phyloP scores from a whole-genome alignment of 2,888 invertebrate species.

The Agonopterix subpropinquella region DNA sequence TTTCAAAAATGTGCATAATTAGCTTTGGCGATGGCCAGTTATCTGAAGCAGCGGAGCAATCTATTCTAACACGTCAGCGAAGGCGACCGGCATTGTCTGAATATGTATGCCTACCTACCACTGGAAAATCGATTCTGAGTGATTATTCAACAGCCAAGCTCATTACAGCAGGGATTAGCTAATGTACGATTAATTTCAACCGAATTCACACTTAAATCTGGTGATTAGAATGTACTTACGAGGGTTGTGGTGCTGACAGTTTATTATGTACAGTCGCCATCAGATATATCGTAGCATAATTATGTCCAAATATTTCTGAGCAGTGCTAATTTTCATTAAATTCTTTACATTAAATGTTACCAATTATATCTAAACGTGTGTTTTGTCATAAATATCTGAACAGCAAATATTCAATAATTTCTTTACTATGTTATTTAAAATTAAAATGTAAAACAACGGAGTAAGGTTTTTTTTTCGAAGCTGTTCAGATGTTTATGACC shows the following conservation, averaged over 20 bases:
- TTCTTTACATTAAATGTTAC: too few species aligned
- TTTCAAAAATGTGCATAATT: too few species aligned
- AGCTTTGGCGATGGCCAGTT: not conserved
- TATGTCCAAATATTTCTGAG: too few species aligned
- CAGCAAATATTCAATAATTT: too few species aligned
- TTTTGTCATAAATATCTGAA: too few species aligned
- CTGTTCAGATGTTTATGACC: too few species aligned
- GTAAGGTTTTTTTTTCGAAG: too few species aligned
- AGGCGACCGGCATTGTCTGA: constrained; percentile 6
- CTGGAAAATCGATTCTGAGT: constrained; percentile 20
- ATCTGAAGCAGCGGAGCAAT: constrained; percentile 3
- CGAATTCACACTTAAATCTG: constrained; percentile 9
- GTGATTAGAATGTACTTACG: constrained; percentile 7
- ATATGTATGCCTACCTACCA: constrained; percentile 6
- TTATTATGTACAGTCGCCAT: not conserved
- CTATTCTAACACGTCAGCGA: constrained; percentile 14
- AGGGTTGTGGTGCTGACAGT: constrained; percentile 3
- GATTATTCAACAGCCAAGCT: constrained; percentile 31
- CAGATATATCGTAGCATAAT: too few species aligned
- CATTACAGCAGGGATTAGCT: constrained; percentile 34
- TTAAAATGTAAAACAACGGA: too few species aligned
- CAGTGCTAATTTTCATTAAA: too few species aligned
- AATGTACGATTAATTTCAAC: constrained; percentile 29
- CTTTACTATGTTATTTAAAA: too few species aligned
- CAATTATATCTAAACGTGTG: too few species aligned